phyloP scores from a whole-genome alignment of 2,797 vertebrate species.

The Mormyrus proboscirostris region DNA sequence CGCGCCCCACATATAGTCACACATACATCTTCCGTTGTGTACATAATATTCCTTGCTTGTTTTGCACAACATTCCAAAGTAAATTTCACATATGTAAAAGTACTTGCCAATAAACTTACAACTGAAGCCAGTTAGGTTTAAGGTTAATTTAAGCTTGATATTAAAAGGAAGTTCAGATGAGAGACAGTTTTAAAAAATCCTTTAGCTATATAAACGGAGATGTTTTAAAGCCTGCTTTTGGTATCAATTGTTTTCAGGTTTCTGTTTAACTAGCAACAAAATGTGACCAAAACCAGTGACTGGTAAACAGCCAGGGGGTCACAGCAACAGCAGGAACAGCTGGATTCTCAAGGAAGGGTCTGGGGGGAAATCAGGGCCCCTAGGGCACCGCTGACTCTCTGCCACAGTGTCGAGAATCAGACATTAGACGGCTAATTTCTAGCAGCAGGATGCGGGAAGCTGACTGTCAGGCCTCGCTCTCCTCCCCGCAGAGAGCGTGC shows the following conservation, averaged over 20 bases:
- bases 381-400: slow-evolving; percentile 41
- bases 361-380: slow-evolving; percentile 41
- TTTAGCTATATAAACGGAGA: neutral
- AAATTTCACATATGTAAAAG: neutral
- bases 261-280: neutral
- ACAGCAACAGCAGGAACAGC: slow-evolving; percentile 34
- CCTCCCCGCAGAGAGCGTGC: slow-evolving; percentile 62
- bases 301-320: slow-evolving; percentile 31
- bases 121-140: slow-evolving; percentile 40
- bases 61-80: neutral
- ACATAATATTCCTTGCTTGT: neutral
- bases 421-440: slow-evolving; percentile 80
- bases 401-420: slow-evolving; percentile 61
- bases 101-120: neutral
- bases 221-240: neutral
- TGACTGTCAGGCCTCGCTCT: slow-evolving; percentile 33
- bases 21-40: neutral
- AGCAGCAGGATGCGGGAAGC: slow-evolving; percentile 70
- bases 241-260: neutral
- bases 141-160: slow-evolving; percentile 37
- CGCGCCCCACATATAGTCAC: neutral
- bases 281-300: slow-evolving; percentile 38
- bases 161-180: neutral
- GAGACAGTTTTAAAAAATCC: neutral
- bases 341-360: slow-evolving; percentile 49